phyloP scores from a whole-genome alignment of 2,113 vertebrate genomes.

The Macquaria ambigua region DNA sequence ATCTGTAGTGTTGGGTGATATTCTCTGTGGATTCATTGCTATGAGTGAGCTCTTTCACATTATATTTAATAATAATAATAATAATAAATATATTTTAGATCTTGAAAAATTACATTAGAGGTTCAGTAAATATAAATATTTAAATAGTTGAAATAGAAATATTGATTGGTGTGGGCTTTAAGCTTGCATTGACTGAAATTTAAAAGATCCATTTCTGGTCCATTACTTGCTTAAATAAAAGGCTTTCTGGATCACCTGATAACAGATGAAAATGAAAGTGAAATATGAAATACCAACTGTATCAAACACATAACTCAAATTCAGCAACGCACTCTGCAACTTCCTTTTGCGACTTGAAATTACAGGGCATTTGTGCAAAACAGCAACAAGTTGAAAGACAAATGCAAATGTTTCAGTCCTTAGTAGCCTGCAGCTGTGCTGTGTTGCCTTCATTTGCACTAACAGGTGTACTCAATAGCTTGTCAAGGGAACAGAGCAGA shows the following conservation, averaged over 20 bases:
- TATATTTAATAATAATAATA: background rate
- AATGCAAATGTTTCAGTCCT: background rate
- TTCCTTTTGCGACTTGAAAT: background rate
- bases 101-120: background rate
- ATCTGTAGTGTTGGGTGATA: no score
- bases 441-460: constrained; percentile 2
- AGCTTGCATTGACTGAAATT: background rate
- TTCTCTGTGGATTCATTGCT: background rate
- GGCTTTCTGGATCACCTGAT: background rate
- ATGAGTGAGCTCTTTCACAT: background rate
- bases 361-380: background rate
- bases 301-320: background rate
- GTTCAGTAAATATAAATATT: background rate
- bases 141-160: no score
- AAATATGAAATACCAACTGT: background rate
- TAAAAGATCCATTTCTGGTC: background rate
- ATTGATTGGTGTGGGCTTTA: background rate
- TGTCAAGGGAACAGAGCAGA: constrained; percentile 25
- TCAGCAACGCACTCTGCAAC: background rate
- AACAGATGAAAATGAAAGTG: background rate
- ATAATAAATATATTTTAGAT: background rate
- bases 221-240: background rate
- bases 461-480: constrained; percentile 8
- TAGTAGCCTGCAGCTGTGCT: background rate
- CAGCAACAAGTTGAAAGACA: background rate